A percentile compares a stretch with the other conserved stretches of the same genome.
Conservation (phyloP, 2,888 invertebrate species). For the Andrena praecox region DNA sequence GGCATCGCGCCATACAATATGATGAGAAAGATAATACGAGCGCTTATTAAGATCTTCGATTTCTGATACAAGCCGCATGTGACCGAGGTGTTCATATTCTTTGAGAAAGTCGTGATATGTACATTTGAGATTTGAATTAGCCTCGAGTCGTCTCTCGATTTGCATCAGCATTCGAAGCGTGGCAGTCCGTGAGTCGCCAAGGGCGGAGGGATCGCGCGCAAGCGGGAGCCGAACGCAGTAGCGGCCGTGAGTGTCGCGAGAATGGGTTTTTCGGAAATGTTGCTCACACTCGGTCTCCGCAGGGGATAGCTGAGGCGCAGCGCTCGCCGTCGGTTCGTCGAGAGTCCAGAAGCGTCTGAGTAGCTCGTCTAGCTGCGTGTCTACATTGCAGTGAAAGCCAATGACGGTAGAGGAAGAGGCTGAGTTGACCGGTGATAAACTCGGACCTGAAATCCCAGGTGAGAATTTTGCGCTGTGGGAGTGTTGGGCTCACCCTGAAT, state of each 20-base stretch:
- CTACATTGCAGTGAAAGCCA: not conserved
- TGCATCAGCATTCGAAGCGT: not conserved
- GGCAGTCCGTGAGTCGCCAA: not conserved
- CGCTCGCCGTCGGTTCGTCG: not conserved
- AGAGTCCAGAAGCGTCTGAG: not conserved
- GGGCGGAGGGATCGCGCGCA: not conserved
- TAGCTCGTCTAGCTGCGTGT: not conserved
- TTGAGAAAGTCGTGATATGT: not conserved
- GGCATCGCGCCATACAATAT: not conserved
- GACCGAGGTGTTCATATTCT: not conserved
- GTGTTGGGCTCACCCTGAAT: not conserved
- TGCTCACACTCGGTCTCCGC: not conserved
- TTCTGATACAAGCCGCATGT: too few relatives aligned
- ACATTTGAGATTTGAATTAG: not conserved
- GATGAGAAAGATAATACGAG: not conserved
- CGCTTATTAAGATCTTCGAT: too few relatives aligned
- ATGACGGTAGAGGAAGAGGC: fast-evolving
- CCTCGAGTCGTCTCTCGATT: not conserved
- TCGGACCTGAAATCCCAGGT: not conserved
- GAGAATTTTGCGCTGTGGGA: not conserved
- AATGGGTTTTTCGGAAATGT: not conserved
- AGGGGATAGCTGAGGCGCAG: not conserved
- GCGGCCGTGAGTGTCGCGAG: not conserved
- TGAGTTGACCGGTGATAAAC: too few relatives aligned
- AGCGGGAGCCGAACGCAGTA: not conserved